Evolutionary conservation across 2,888 invertebrate genomes (phyloP).

Genomic region (Myathropa florea): DNA sequence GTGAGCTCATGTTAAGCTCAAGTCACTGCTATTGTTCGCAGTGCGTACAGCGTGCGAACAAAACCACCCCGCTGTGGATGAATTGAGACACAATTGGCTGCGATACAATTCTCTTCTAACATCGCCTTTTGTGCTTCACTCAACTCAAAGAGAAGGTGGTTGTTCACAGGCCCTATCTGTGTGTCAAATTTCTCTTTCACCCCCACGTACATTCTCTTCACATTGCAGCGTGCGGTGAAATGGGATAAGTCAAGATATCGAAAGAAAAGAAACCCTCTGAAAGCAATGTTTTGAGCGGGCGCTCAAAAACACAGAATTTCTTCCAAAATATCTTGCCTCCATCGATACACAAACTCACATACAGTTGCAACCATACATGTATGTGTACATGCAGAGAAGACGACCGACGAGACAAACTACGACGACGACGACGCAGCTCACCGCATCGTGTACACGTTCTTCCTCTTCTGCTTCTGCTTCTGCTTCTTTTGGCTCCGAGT

Average conservation of each 20-base stretch:
- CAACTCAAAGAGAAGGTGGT: constrained; percentile 23
- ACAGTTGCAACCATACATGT: background rate
- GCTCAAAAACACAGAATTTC: constrained; percentile 49
- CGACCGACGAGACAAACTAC: background rate
- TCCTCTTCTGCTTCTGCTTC: constrained; percentile 11
- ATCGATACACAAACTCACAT: constrained; percentile 34
- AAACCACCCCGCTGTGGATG: background rate
- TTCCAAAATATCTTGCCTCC: constrained; percentile 30
- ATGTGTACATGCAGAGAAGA: constrained; percentile 51
- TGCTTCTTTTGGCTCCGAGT: background rate
- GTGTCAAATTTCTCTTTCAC: constrained; percentile 52
- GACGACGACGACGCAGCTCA: constrained; percentile 64
- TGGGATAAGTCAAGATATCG: constrained; percentile 1
- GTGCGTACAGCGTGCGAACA: background rate
- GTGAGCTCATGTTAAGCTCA: background rate
- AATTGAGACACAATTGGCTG: background rate
- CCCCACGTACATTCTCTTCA: constrained; percentile 46
- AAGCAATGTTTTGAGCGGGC: constrained; percentile 43
- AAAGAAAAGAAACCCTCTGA: background rate
- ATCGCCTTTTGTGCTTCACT: background rate
- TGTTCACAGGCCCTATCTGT: constrained; percentile 29
- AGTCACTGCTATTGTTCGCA: background rate
- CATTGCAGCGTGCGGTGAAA: constrained; percentile 14
- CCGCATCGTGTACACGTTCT: constrained; percentile 46
- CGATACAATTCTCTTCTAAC: background rate